Percentiles rank a stretch among this genome's conserved stretches.
phyloP scores from a whole-genome alignment of 2,888 invertebrate genomes.

The Hylaea fasciaria region DNA sequence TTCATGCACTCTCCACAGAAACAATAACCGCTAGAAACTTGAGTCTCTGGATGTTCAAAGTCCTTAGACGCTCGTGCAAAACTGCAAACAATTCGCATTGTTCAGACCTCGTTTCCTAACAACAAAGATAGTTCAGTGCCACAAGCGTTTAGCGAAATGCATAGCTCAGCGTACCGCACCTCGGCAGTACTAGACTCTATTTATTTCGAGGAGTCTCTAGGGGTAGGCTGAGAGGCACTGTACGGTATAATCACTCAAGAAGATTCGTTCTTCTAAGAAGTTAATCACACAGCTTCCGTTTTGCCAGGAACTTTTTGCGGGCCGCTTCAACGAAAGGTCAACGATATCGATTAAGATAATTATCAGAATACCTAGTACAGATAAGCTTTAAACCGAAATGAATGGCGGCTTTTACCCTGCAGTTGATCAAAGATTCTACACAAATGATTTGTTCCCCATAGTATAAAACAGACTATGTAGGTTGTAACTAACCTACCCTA shows the following conservation, averaged over 20 bases:
- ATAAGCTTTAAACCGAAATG: no score
- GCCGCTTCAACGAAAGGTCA: no score
- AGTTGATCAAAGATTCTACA: no score
- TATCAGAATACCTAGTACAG: no score
- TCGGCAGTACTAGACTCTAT: slow-evolving; percentile 26
- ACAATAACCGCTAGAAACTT: not conserved
- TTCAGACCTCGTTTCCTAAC: slow-evolving; percentile 5
- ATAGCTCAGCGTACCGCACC: slow-evolving; percentile 30
- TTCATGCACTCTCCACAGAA: no score
- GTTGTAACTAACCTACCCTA: no score
- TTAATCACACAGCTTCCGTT: no score
- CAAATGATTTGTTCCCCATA: no score
- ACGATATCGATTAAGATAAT: no score
- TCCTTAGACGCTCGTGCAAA: not conserved
- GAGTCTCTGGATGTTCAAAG: not conserved
- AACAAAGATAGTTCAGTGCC: slow-evolving; percentile 37
- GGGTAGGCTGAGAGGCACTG: slow-evolving; percentile 2
- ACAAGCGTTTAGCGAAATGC: slow-evolving; percentile 35
- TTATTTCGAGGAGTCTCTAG: slow-evolving; percentile 24
- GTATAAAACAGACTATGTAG: no score
- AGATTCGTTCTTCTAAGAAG: not conserved
- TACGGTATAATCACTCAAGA: not conserved
- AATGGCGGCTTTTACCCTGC: no score
- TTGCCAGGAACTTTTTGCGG: no score
- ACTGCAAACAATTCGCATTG: slow-evolving; percentile 11